Evolutionary conservation across 2,888 invertebrate species (phyloP), one percentile per base, ranked within the genome.

Genomic region (Dione juno): DNA sequence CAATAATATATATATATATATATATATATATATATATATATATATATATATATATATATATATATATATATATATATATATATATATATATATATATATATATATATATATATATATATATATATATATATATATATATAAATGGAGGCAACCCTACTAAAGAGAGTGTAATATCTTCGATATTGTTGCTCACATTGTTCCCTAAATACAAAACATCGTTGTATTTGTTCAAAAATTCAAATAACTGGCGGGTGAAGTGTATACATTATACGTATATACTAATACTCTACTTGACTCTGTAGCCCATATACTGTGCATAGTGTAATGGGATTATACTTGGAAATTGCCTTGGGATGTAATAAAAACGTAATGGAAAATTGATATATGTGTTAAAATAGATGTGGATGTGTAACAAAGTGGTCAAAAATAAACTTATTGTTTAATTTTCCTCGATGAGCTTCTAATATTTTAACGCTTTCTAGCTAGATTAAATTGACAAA

Each of bases 161-260:
- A 65, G 40, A n/a, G 43, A 63, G 57, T 57, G 65, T 65, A 72
- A 63, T 69, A 67, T 68, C 67, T 65, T 59, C 57, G 35, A 59
- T 67, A 64, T 67, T 67, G 65, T n/a, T 67, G 50, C 67, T 69
- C 57, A 65, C 69, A 66, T 66, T 70, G 71, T 67, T 65, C 65
- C 57, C 67, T 61, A 69, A 72, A 67, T 65, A 58, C 69, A 67
- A 69, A 65, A 67, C 69, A 50, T 64, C 65, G 59, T 70, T 69
- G 52, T 71, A 68, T 75, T 67, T 68, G 71, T 69, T 69, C 66
- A 57, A 64, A 71, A 75, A 70, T 61, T 68, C 67, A 71, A 69
- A 71, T 73, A 73, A 69, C 69, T 48, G 73, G 53, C 48, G 45
- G 67, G 52, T 53, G 58, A 57, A 67, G 40, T 28, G 53, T 37